Evolutionary conservation across 2,797 vertebrate species (phyloP), one percentile per base, ranked within the genome.

Genomic region (Antennarius maculatus): DNA sequence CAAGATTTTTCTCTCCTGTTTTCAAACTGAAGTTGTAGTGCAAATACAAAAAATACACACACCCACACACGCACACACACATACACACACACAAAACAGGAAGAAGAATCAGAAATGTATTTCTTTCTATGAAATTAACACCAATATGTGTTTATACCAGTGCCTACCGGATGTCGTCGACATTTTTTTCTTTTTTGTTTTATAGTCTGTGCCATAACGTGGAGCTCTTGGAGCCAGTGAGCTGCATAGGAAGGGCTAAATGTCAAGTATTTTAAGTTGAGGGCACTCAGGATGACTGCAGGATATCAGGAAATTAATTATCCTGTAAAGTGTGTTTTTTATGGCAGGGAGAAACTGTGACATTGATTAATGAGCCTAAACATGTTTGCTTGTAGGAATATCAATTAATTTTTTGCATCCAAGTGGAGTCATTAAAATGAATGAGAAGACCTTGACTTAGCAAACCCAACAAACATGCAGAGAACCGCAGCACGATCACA

Each of bases 341-440:
- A 91, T 89, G 80, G 82, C 80, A 62, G 87, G 81, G 85, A 91
- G 86, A 88, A 92, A 86, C 91, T 88, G 90, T 91, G 89, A 91
- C 89, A 83, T 95, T 95, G 94, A 96, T 95, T 94, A 95, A 95
- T 93, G 92, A 94, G 92, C 89, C 89, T 71, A 88, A 85, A 91
- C 87, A 71, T 94, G 93, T 94, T 94, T 93, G 93, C 94, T 93
- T 93, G 91, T 88, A 93, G 90, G 93, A 94, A 94, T 95, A 93
- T 94, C 91, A 95, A 92, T 93, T 89, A 72, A 91, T 94, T 91
- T 89, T 84, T 84, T 83, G 88, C 86, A 88, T 90, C 87, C 88
- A 89, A 91, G 89, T 87, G 87, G 86, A 94, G 90, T 95, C 91
- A 95, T 95, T 95, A 95, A 93, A 92, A 94, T 89, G 91, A 93